Conservation (phyloP, 1,140 invertebrate genomes). For the Drosophila nigromelanica region DNA sequence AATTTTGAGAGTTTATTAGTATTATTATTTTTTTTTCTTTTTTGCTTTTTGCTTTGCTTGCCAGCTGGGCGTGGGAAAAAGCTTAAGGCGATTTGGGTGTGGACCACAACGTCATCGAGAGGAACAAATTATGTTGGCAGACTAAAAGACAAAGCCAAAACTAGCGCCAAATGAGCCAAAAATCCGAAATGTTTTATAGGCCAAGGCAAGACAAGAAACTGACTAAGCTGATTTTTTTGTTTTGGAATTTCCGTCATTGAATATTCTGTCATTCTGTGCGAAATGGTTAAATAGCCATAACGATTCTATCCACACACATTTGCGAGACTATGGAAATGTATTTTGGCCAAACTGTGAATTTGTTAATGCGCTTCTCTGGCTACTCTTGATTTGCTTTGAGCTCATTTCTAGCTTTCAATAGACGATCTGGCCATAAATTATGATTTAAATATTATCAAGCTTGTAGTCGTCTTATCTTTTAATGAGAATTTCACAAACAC, state of each 20-base stretch:
- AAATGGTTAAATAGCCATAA: constrained; percentile 10
- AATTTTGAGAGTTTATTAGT: constrained; percentile 33
- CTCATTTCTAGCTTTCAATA: constrained; percentile 6
- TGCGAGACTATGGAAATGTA: constrained; percentile 1
- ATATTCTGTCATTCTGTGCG: constrained; percentile 35
- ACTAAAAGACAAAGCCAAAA: constrained; percentile 4
- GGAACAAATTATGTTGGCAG: constrained; percentile 11
- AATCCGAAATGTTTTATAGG: constrained; percentile 34
- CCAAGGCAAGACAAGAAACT: constrained; percentile 33
- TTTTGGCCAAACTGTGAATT: background rate
- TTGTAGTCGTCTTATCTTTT: constrained; percentile 47
- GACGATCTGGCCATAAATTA: constrained; percentile 39
- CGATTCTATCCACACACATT: constrained; percentile 10
- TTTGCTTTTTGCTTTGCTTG: constrained; percentile 50
- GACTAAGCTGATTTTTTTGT: constrained; percentile 4
- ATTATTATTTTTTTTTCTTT: constrained; percentile 16
- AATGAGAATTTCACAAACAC: constrained; percentile 47
- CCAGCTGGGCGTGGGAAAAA: constrained; percentile 67
- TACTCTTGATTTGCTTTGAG: constrained; percentile 1
- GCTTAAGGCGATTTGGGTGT: constrained; percentile 51
- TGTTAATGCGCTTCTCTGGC: constrained; percentile 10
- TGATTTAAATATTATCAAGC: constrained; percentile 48
- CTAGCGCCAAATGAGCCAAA: constrained; percentile 42
- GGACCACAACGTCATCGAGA: constrained; percentile 40
- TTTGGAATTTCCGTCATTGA: constrained; percentile 39